Evolutionary conservation across 2,888 invertebrate genomes (phyloP), one percentile per base, ranked within the genome.

Genomic region (Stramonita haemastoma): DNA sequence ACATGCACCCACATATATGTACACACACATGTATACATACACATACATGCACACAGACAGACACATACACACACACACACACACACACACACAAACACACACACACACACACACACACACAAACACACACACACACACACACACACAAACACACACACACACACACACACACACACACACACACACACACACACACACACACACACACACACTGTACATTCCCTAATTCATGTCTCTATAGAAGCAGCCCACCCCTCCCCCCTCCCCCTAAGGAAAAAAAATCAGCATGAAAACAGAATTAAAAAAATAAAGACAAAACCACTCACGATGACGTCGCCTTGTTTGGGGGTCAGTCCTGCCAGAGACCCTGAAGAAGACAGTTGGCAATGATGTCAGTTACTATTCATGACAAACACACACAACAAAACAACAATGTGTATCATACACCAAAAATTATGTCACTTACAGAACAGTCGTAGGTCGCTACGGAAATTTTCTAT

Each of bases 311-410:
- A 46, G 4, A 46, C 46, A 46, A 46, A 46, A 46, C 46, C 46
- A 46, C 46, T 98, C 84, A 99, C 97, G 0, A 98, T 98, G 34
- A 99, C 96, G 97, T 98, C 98, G 89, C 97, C 98, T 70, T 97
- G 96, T 29, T 97, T 97, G 8, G 99, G 96, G 73, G 98, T 97
- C 97, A 99, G 97, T 13, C 98, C 98, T 97, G 96, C 96, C 89
- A 96, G 92, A 4, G 96, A 96, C 8, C 96, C 96, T 95, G 90
- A 92, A 92, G 17, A 77, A 87, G 34, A 32, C 66, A 66, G 26
- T 66, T 46, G 46, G 34, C 29, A 32, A 32, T 22, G 32, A 79
- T 13, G 34, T 17, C 17, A 34, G 32, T 32, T 1, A 79, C 1
- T 11, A 34, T 13, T 79, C 1, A 11, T 34, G 22, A 83, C 46